Conservation (phyloP, 1,140 invertebrate genomes). For the Bombus huntii region DNA sequence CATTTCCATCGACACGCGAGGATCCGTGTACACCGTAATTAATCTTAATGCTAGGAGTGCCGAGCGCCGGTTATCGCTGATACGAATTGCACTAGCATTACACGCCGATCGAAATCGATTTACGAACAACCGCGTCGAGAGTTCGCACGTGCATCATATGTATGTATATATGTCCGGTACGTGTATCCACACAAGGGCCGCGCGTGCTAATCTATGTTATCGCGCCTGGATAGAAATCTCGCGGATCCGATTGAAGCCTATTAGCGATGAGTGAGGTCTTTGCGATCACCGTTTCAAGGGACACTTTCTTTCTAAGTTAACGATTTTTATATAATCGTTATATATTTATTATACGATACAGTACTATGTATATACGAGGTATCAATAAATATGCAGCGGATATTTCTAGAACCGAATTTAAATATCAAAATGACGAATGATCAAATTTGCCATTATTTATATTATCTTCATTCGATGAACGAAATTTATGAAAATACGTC, state of each 20-base stretch:
- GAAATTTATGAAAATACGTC: no score
- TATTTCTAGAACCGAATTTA: no score
- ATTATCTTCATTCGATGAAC: no score
- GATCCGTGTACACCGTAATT: conserved; percentile 68
- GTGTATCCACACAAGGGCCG: neutral
- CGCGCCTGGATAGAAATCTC: conserved; percentile 26
- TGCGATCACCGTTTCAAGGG: neutral
- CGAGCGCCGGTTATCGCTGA: conserved; percentile 44
- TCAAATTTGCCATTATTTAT: no score
- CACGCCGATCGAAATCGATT: conserved; percentile 58
- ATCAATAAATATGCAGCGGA: no score
- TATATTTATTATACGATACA: no score
- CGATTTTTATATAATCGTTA: no score
- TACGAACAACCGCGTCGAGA: conserved; percentile 41
- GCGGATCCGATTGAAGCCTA: conserved; percentile 8
- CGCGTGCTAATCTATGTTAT: conserved; percentile 40
- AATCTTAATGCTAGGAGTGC: conserved; percentile 68
- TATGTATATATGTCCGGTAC: neutral
- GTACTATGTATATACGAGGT: neutral
- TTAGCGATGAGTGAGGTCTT: no score
- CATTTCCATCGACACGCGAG: conserved; percentile 66
- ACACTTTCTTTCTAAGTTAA: neutral
- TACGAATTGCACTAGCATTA: conserved; percentile 27
- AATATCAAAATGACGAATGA: no score
- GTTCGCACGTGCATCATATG: conserved; percentile 32